Base-by-base conservation (phyloP, 2,113 vertebrate genomes). In the Pantherophis guttatus region DNA sequence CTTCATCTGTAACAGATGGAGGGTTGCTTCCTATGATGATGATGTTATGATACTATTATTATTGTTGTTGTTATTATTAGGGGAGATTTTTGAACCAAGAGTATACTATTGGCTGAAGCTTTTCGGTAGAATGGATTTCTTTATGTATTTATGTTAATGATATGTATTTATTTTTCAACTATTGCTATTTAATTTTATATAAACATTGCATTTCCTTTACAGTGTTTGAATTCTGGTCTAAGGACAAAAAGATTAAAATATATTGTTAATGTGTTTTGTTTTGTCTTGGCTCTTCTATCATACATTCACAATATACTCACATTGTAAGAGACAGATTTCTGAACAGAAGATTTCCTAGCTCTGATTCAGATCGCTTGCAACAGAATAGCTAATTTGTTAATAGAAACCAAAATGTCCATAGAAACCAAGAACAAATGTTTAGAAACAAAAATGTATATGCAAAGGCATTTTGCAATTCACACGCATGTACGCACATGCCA, bases 141-240 rank as follows among this genome's bases (percentile, higher is more conserved):
- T 92, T 97, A 96, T 98, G 98, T 99, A 98, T 99, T 99, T 98
- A 98, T 99, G 98, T 98, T 90, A 98, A 98, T 98, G 98, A 99
- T 98, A 94, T 98, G 97, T 99, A 99, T 99, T 99, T 99, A 99
- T 99, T 99, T 98, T 97, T 98, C 97, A 98, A 98, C 95, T 97
- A 98, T 97, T 98, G 98, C 99, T 98, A 98, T 98, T 99, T 99
- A 98, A 98, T 98, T 98, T 98, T 98, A 97, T 98, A 98, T 98
- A 97, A 97, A 98, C 97, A 97, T 98, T 97, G 94, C 95, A 97
- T 98, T 93, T 97, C 96, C 96, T 98, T 98, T 98, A 97, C 86
- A 1, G 94, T 98, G 98, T 98, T 98, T 98, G 94, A 94, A 98
- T 97, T 94, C 96, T 96, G 95, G 97, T 97, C 96, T 96, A 97